Conservation (phyloP, 2,113 vertebrate genomes). For the Zosterops lateralis region DNA sequence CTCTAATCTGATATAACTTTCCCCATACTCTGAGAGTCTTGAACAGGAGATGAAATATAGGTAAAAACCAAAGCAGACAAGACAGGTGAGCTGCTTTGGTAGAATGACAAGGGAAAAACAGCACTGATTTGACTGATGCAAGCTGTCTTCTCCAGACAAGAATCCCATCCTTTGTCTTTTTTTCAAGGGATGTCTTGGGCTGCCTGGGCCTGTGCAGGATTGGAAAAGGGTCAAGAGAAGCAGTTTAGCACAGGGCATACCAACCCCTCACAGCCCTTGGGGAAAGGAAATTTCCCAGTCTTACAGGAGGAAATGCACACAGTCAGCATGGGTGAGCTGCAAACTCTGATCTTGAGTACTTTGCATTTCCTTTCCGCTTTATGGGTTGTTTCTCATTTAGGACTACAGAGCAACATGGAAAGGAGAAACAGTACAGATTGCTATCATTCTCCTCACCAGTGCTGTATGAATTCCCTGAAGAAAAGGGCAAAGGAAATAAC, state of each 20-base stretch:
- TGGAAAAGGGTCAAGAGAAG: not conserved
- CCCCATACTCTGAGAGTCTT: not conserved
- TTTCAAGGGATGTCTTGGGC: not conserved
- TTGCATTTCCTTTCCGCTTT: not conserved
- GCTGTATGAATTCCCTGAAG: not conserved
- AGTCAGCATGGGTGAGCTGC: not conserved
- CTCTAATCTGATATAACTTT: not conserved
- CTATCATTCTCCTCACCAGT: not conserved
- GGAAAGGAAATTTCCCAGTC: not conserved
- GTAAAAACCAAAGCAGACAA: not conserved
- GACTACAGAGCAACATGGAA: not conserved
- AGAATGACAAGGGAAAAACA: not conserved
- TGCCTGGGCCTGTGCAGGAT: accelerated
- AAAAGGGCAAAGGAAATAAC: not conserved
- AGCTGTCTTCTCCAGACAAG: not conserved
- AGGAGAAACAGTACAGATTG: not conserved
- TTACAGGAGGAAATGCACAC: accelerated
- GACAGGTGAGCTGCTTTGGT: not conserved
- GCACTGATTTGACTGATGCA: not conserved
- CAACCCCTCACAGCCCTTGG: accelerated
- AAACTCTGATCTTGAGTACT: not conserved
- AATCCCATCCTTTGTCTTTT: not conserved
- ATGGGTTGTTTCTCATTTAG: not conserved
- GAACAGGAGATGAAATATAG: not conserved
- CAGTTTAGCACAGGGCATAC: accelerated